Conservation (phyloP, 1,140 invertebrate genomes). For the Dreissena rostriformis region DNA sequence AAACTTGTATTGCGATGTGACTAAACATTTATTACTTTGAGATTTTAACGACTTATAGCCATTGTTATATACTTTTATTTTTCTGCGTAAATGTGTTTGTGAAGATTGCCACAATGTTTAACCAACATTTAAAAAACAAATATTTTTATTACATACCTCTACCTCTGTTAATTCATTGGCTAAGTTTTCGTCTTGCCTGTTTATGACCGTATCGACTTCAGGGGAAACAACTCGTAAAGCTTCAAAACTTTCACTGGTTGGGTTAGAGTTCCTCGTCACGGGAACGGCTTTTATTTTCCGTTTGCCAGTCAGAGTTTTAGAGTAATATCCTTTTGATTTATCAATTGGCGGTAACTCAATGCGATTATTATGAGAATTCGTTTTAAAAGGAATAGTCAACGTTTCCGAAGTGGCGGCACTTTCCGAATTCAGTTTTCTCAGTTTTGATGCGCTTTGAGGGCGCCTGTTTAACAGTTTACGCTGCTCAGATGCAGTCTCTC, state of each 20-base stretch:
- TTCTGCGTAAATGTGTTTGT: too few relatives aligned
- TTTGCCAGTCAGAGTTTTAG: constrained; percentile 9
- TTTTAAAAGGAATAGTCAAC: background rate
- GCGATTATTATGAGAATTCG: background rate
- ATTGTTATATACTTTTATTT: too few relatives aligned
- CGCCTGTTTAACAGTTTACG: background rate
- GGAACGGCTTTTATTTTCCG: constrained; percentile 33
- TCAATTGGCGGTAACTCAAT: constrained; percentile 45
- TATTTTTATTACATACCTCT: background rate
- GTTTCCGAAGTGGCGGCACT: constrained; percentile 3
- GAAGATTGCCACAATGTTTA: too few relatives aligned
- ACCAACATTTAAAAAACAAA: too few relatives aligned
- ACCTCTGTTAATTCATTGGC: background rate
- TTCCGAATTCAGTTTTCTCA: constrained; percentile 39
- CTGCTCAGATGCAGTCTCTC: constrained; percentile 2
- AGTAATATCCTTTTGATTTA: constrained; percentile 28
- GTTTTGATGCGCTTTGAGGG: constrained; percentile 39
- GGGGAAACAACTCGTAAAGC: constrained; percentile 26
- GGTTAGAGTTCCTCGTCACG: constrained; percentile 12
- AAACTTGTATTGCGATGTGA: too few relatives aligned
- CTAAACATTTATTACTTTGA: too few relatives aligned
- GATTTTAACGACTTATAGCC: too few relatives aligned
- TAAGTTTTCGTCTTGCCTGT: too few relatives aligned
- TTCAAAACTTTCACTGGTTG: background rate
- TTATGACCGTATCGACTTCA: background rate